Percentiles rank a stretch among this genome's conserved stretches.
Evolutionary conservation across 2,888 invertebrate genomes (phyloP).

Genomic region (Hypomecis atomaria): DNA sequence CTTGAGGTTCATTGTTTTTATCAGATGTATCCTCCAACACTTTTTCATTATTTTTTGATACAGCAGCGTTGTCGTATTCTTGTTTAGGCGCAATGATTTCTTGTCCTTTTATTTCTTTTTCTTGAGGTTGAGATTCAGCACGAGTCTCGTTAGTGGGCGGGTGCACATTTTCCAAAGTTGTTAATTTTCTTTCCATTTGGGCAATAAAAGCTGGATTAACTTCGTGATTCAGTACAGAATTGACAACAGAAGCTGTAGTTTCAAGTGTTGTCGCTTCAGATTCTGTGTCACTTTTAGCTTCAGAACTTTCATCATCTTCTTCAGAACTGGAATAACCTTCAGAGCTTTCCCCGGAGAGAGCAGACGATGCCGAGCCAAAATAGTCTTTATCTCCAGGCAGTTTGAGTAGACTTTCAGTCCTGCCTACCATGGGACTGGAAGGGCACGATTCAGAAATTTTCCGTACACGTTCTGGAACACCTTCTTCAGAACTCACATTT

Average conservation of each 20-base stretch:
- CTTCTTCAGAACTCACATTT: slow-evolving; percentile 63
- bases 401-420: slow-evolving; percentile 69
- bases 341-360: slow-evolving; percentile 76
- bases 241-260: slow-evolving; percentile 85
- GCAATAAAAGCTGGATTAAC: slow-evolving; percentile 61
- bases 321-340: slow-evolving; percentile 71
- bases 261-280: slow-evolving; percentile 64
- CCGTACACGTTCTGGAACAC: slow-evolving; percentile 50
- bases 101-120: slow-evolving; percentile 4
- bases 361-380: slow-evolving; percentile 75
- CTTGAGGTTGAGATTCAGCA: slow-evolving; percentile 21
- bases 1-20: slow-evolving; percentile 32
- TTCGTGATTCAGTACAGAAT: slow-evolving; percentile 77
- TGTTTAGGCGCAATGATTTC: neutral
- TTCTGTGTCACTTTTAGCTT: slow-evolving; percentile 76
- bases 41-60: neutral
- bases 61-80: slow-evolving; percentile 11
- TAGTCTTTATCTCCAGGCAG: slow-evolving; percentile 69
- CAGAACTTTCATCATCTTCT: slow-evolving; percentile 78
- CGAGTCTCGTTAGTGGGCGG: slow-evolving; percentile 44
- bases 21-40: slow-evolving; percentile 15
- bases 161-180: slow-evolving; percentile 50
- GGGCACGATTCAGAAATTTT: slow-evolving; percentile 79
- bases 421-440: slow-evolving; percentile 66
- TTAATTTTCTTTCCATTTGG: slow-evolving; percentile 70